A percentile compares a stretch with the other conserved stretches of the same genome.
phyloP scores from a whole-genome alignment of 92 coral and sea anemone genomes.

The Palythoa grandiflora region DNA sequence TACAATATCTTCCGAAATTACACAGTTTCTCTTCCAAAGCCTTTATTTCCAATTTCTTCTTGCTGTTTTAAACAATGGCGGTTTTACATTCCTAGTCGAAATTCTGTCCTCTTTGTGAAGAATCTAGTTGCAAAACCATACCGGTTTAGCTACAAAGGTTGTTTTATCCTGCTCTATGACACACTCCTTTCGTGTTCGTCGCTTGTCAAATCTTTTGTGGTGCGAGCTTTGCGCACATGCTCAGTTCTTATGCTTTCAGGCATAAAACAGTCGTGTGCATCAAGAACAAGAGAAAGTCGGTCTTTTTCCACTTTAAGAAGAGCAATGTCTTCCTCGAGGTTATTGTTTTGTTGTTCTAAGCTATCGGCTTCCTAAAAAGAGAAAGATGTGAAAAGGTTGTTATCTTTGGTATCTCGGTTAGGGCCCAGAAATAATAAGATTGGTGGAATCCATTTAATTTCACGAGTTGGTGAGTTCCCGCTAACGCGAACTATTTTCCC shows the following conservation, averaged over 20 bases:
- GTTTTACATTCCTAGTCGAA: too few species aligned
- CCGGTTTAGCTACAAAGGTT: not conserved
- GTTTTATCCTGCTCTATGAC: not conserved
- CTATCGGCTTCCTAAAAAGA: constrained; percentile 21
- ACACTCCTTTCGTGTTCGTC: not conserved
- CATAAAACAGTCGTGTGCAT: constrained; percentile 12
- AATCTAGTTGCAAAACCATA: too few species aligned
- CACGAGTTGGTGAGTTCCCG: too few species aligned
- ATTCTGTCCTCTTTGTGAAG: too few species aligned
- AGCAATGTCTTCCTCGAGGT: constrained; percentile 39
- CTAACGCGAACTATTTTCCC: too few species aligned
- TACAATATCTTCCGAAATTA: too few species aligned
- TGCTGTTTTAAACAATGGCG: too few species aligned
- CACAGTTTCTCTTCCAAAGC: too few species aligned
- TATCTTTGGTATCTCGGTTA: not conserved
- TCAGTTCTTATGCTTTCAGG: constrained; percentile 1
- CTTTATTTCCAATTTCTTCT: too few species aligned
- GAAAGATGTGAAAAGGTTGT: not conserved
- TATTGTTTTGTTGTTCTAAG: constrained; percentile 37
- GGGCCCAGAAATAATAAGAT: too few species aligned
- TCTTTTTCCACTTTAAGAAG: constrained; percentile 31
- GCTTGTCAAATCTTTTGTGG: not conserved
- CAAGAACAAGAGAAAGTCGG: constrained; percentile 26
- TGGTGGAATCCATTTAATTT: too few species aligned
- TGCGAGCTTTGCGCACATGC: not conserved